Percentiles rank a stretch among this genome's conserved stretches.
Evolutionary conservation across 2,888 invertebrate genomes (phyloP).

Genomic region (Drosophila nr. perissopoda): DNA sequence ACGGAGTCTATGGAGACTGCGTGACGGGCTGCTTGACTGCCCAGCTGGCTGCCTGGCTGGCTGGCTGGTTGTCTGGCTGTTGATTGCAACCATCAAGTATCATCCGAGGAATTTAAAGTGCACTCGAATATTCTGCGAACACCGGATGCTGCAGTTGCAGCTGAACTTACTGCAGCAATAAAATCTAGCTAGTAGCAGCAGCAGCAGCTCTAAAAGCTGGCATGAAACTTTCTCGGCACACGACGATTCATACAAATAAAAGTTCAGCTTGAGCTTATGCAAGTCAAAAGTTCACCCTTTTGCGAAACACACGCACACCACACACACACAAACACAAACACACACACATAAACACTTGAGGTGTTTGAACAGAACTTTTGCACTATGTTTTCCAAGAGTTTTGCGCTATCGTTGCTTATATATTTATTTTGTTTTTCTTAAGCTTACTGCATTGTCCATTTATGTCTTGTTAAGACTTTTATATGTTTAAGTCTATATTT

Average conservation of each 20-base stretch:
- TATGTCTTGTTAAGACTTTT: constrained; percentile 80
- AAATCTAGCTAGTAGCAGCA: constrained; percentile 49
- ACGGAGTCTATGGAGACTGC: constrained; percentile 10
- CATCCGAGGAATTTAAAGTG: constrained; percentile 80
- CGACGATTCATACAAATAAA: constrained; percentile 74
- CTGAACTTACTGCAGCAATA: constrained; percentile 61
- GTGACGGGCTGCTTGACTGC: background rate
- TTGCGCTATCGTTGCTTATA: constrained; percentile 47
- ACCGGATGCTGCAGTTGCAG: constrained; percentile 41
- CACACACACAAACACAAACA: constrained; percentile 11
- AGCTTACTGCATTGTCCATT: constrained; percentile 55
- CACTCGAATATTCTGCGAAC: constrained; percentile 48
- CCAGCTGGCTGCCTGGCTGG: background rate
- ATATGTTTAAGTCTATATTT: constrained; percentile 74
- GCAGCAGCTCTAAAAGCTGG: constrained; percentile 28
- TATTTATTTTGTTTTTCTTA: background rate
- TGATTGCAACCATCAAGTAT: constrained; percentile 80
- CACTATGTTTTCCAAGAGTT: constrained; percentile 33
- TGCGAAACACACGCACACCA: constrained; percentile 29
- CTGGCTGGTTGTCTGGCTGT: constrained; percentile 25
- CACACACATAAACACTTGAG: constrained; percentile 45
- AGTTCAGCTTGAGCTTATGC: constrained; percentile 65
- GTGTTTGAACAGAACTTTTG: constrained; percentile 69
- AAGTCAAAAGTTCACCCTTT: constrained; percentile 53
- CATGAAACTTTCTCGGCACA: constrained; percentile 51